Base-by-base conservation (phyloP, 1,140 invertebrate genomes). In the Ridgeia piscesae region DNA sequence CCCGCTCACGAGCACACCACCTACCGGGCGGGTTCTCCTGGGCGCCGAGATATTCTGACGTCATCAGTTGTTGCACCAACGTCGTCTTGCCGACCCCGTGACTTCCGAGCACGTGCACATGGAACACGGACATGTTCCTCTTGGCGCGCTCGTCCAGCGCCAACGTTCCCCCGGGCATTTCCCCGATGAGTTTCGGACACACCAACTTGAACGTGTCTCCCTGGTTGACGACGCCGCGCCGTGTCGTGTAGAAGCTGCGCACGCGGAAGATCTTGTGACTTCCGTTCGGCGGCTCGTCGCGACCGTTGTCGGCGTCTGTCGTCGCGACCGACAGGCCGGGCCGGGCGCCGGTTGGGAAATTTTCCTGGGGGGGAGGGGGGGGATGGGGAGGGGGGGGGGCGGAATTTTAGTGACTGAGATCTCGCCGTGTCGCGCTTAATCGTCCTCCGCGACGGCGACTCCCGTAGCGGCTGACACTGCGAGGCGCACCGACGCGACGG, bases 211-310 rank as follows among this genome's bases (percentile, higher is more conserved):
- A 98, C 93, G 98, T 98, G 96, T 98, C 98, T n/a, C 98, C 98
- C 93, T 98, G 97, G 96, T 99, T 99, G 35, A 98, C 97, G 93
- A 99, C 97, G 6, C 98, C 98, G 97, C 98, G 98, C 92, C 97
- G 97, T 91, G 98, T 98, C 94, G 98, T 97, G 95, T 98, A 98
- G 96, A 99, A 99, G 92, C 98, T 98, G 93, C 98, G 96, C 89
- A 99, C 97, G 92, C 98, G 96, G 96, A 98, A 98, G 88, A 98
- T 98, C 90, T 88, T 91, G 58, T 91, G 91, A 33, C 91, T 91
- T 6, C 89, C 89, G 35, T 90, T 90, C 0, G 17, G 58, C 11
- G 58, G 58, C 17, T 17, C 58, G 27, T 77, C 42, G 42, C 42
- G 4, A 42, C 42, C 42, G 42, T 42, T 42, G 42, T 42, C 17